Conservation (phyloP, 1,140 invertebrate genomes). For the Rhyacophila brunnea region DNA sequence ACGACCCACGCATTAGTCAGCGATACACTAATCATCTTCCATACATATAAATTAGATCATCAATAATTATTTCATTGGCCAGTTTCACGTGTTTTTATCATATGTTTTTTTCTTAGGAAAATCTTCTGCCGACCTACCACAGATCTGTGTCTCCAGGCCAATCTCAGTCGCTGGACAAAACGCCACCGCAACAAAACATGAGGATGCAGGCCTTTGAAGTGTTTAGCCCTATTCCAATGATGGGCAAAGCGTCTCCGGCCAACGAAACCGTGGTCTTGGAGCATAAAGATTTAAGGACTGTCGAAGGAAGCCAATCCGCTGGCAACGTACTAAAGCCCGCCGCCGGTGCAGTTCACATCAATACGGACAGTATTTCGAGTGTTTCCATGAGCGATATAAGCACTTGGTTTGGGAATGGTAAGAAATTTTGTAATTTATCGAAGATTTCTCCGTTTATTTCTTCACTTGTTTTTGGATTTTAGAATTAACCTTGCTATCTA, state of each 20-base stretch:
- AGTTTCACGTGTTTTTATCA: too few species aligned
- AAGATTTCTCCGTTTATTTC: too few species aligned
- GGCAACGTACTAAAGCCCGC: not conserved
- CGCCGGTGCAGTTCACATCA: constrained; percentile 37
- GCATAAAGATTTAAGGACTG: constrained; percentile 13
- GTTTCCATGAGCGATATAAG: constrained; percentile 59
- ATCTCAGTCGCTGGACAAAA: constrained; percentile 11
- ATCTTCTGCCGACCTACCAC: constrained; percentile 8
- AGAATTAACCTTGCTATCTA: too few species aligned
- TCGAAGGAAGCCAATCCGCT: not conserved
- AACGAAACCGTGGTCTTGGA: constrained; percentile 22
- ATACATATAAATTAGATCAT: too few species aligned
- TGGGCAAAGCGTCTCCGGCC: constrained; percentile 20
- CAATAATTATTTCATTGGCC: too few species aligned
- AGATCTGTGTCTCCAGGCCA: not conserved
- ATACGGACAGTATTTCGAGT: constrained; percentile 48
- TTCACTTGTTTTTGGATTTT: too few species aligned
- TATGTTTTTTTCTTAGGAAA: constrained; percentile 23
- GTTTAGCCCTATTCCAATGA: constrained; percentile 55
- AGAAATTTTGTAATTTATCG: constrained; percentile 31
- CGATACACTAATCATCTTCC: too few species aligned
- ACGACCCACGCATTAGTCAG: too few species aligned
- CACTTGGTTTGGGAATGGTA: constrained; percentile 55
- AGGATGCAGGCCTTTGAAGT: constrained; percentile 48
- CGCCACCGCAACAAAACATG: constrained; percentile 1